Percentiles rank a stretch among this genome's conserved stretches.
Evolutionary conservation across 2,888 invertebrate genomes (phyloP).

Genomic region (Drosophila prostipennis): DNA sequence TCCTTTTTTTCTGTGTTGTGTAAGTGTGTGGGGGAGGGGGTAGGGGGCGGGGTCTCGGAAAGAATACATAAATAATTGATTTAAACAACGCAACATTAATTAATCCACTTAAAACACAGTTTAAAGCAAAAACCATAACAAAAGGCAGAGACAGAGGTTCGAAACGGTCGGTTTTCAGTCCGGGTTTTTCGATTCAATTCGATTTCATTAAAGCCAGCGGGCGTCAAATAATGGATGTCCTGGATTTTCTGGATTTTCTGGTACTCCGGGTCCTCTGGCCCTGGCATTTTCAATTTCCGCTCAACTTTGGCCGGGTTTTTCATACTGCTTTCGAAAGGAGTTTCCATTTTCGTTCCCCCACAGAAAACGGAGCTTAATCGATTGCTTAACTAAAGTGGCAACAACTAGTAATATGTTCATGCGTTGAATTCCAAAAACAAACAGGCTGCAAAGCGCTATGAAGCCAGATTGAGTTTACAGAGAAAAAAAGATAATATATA

Average conservation of each 20-base stretch:
- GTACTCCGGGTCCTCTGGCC: conserved; percentile 15
- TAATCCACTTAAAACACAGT: conserved; percentile 29
- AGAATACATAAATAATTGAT: conserved; percentile 46
- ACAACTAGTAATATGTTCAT: conserved; percentile 60
- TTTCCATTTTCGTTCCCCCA: neutral
- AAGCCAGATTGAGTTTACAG: conserved; percentile 14
- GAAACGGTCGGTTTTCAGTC: conserved; percentile 12
- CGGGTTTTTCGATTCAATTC: neutral
- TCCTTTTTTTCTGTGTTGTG: conserved; percentile 42
- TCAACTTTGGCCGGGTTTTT: conserved; percentile 13
- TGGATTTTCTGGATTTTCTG: neutral
- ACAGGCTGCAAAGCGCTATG: conserved; percentile 45
- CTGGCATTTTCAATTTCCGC: conserved; percentile 39
- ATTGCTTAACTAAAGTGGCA: conserved; percentile 55
- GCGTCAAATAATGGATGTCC: conserved; percentile 20
- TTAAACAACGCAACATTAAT: conserved; percentile 50
- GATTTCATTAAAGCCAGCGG: conserved; percentile 11
- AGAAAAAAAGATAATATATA: neutral
- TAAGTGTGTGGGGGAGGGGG: conserved; percentile 46
- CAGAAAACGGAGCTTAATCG: conserved; percentile 10
- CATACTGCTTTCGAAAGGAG: conserved; percentile 7
- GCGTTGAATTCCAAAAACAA: conserved; percentile 49
- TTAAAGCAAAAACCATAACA: conserved; percentile 42
- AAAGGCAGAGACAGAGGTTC: conserved; percentile 28
- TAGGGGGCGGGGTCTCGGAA: conserved; percentile 26